Base-by-base conservation (phyloP, 2,113 vertebrate genomes). In the Oncorhynchus kisutch region DNA sequence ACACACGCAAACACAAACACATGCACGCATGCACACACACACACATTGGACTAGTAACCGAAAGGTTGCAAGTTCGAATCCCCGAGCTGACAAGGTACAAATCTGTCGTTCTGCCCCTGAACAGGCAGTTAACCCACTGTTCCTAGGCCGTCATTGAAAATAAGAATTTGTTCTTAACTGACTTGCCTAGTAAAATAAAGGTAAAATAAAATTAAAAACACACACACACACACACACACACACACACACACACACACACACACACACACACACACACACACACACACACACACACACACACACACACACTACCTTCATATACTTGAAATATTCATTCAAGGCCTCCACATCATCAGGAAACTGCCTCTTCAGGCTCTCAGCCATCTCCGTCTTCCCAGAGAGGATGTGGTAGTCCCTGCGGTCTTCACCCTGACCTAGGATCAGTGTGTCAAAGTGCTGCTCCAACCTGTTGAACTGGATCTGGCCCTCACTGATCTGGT, bases 401-500 rank as follows among this genome's bases (percentile, higher is more conserved):
- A 85, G 86, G 34, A 96, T 85, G 2, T 68, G 82, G 72, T 94
- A 95, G 54, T 89, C 80, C 60, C 88, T 92, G 77, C 54, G 7
- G 57, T 67, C 39, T 4, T 83, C 54, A 8, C 51, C 87, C 0
- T 76, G 68, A 14, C 90, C 91, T 69, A 92, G 60, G 57, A 92
- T 2, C 64, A 95, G 75, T 0, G 93, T 92, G 8, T 95, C 95
- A 8, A 93, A 95, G 81, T 94, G 95, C 76, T 94, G 78, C 0
- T 91, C 93, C 84, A 96, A 85, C 49, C 70, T 85, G 6, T 90
- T 87, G 87, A 95, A 95, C 75, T 93, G 89, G 60, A 96, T 82
- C 89, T 95, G 95, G 25, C 95, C 93, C 0, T 95, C 94, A 0
- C 94, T 95, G 85, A 96, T 86, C 88, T 96, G 95, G 80, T 96